Evolutionary conservation across 2,113 vertebrate genomes (phyloP).

Genomic region (Lontra canadensis): DNA sequence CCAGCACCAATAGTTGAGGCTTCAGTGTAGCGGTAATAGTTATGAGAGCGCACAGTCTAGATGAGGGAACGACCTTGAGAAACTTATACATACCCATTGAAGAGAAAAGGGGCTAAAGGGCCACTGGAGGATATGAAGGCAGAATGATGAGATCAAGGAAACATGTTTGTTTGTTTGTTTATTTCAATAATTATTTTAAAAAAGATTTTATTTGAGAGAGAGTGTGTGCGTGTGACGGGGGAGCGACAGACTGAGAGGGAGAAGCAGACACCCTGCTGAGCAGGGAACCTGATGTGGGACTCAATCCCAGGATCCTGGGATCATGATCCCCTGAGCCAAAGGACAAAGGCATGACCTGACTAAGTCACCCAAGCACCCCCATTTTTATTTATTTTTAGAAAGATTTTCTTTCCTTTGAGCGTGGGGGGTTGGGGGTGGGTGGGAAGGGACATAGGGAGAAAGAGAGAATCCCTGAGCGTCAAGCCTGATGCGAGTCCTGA

Average conservation of each 20-base stretch:
- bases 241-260: too few species aligned
- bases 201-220: not conserved
- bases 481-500: not conserved
- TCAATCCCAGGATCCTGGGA: not conserved
- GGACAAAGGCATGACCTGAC: not conserved
- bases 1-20: not conserved
- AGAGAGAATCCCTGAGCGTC: not conserved
- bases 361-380: not conserved
- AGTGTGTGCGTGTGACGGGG: rapidly evolving
- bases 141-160: not conserved
- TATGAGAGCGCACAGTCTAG: not conserved
- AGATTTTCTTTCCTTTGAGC: not conserved
- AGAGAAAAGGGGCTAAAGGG: not conserved
- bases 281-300: not conserved
- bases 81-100: not conserved
- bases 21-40: not conserved
- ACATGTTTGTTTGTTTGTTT: not conserved
- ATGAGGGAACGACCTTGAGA: not conserved
- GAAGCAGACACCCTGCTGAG: not conserved
- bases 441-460: not conserved
- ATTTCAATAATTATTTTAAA: not conserved
- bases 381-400: not conserved
- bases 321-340: not conserved
- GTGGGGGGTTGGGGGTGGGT: too few species aligned
- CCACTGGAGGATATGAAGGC: not conserved